Evolutionary conservation across 2,888 invertebrate species (phyloP).

Genomic region (Platynereis dumerilii): DNA sequence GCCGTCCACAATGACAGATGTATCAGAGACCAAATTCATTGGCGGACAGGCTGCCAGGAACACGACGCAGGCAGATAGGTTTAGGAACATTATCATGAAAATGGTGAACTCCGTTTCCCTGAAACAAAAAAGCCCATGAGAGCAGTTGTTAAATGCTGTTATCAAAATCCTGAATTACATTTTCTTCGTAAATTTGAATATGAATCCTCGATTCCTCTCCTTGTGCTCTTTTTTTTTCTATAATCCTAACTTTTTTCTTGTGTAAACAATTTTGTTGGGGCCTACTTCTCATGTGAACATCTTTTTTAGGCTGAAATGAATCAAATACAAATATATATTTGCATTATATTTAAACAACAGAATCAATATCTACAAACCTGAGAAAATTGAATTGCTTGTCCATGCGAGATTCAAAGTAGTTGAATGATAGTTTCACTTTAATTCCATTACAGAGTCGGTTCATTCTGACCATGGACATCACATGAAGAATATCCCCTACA

Average conservation of each 20-base stretch:
- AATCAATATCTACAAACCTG: constrained; percentile 24
- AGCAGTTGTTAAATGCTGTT: constrained; percentile 22
- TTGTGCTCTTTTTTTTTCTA: too few species aligned
- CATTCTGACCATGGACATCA: constrained; percentile 29
- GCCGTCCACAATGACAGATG: neutral
- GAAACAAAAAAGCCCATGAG: constrained; percentile 23
- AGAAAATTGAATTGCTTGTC: constrained; percentile 25
- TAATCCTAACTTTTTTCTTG: too few species aligned
- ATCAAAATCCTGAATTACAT: constrained; percentile 32
- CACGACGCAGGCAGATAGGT: constrained; percentile 29
- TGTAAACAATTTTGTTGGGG: too few species aligned
- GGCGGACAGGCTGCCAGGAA: constrained; percentile 34
- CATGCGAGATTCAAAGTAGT: constrained; percentile 29
- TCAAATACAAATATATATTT: too few species aligned
- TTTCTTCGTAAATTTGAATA: constrained; percentile 31
- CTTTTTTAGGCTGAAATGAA: too few species aligned
- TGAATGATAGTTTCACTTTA: constrained; percentile 31
- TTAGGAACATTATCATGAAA: constrained; percentile 32
- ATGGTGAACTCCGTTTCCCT: constrained; percentile 30
- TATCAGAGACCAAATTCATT: neutral
- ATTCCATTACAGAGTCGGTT: constrained; percentile 34
- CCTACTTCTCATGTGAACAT: too few species aligned
- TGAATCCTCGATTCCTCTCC: constrained; percentile 29
- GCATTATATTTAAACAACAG: too few species aligned
- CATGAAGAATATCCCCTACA: constrained; percentile 25